Base-by-base conservation (phyloP, 1,140 invertebrate genomes). In the Pygmarrhopalites habei region DNA sequence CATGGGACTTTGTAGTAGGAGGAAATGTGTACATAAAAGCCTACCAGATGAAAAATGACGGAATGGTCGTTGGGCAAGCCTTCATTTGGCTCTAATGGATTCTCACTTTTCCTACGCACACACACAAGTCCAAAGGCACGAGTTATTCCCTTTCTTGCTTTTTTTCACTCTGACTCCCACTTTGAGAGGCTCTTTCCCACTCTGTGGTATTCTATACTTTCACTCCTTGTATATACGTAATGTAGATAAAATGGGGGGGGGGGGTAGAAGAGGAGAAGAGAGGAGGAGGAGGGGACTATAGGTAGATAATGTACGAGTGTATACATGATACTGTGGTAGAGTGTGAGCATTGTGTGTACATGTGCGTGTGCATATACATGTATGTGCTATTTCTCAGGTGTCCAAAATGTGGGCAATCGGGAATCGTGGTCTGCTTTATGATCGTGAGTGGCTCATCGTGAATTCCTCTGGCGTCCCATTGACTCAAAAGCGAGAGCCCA, bases 361-460 rank as follows among this genome's bases (percentile, higher is more conserved):
- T n/a, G n/a, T n/a, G n/a, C n/a, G n/a, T n/a, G n/a, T n/a, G n/a
- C n/a, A n/a, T n/a, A n/a, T n/a, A n/a, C n/a, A n/a, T n/a, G 32
- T 7, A 7, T 35, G 32, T 35, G 5, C 55, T 53, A 52, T 62
- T 64, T 53, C 51, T 60, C 58, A 70, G 69, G 69, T 80, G 23
- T 44, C 62, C 0, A 68, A 63, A 23, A 76, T 75, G n/a, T 95
- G 92, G 91, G 77, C 78, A 39, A 75, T 95, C 32, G 83, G 82
- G 25, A 65, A 73, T 0, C 84, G 82, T 71, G 93, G 93, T 1
- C 79, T 98, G 19, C 77, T 86, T 72, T 95, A 88, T 75, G 95
- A 98, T 76, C 80, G 94, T 70, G 82, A 89, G 72, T 97, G 92
- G 92, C 91, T 95, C 87, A 86, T 98, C 61, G 79, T 93, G 1